Conservation (phyloP, 1,140 invertebrate species). For the Drosophila ohnishii region DNA sequence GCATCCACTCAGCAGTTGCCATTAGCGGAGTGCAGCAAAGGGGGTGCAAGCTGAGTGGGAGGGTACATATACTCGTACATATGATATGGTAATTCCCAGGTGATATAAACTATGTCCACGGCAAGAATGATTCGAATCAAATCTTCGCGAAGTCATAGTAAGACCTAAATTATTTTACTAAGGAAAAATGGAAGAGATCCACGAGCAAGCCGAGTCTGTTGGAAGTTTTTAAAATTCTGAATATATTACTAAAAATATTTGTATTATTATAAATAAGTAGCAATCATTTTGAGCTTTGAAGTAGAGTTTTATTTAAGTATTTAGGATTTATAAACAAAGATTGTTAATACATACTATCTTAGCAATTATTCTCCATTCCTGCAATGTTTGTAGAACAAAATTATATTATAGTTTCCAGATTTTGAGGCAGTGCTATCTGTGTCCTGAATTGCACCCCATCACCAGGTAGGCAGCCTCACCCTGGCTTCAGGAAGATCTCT, state of each 20-base stretch:
- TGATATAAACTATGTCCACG: slow-evolving; percentile 13
- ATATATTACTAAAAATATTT: too few relatives aligned
- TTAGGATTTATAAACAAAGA: neutral
- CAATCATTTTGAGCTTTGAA: neutral
- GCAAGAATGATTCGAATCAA: neutral
- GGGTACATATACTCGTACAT: neutral
- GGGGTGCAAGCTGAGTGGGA: slow-evolving; percentile 14
- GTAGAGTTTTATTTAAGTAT: neutral
- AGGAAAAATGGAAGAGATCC: neutral
- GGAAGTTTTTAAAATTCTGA: too few relatives aligned
- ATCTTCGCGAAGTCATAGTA: neutral
- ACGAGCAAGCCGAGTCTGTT: too few relatives aligned
- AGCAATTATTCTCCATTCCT: neutral
- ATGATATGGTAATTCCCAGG: slow-evolving; percentile 43
- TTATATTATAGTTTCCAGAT: neutral
- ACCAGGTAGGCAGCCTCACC: slow-evolving; percentile 1
- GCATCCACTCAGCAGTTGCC: slow-evolving; percentile 77
- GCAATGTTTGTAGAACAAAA: neutral
- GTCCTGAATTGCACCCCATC: neutral
- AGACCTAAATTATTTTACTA: neutral
- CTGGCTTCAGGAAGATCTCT: neutral
- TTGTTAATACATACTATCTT: neutral
- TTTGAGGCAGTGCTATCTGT: neutral
- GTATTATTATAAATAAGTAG: neutral
- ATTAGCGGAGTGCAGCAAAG: slow-evolving; percentile 49